Base-by-base conservation (phyloP, 2,888 invertebrate species). In the Trachelus iudaicus region DNA sequence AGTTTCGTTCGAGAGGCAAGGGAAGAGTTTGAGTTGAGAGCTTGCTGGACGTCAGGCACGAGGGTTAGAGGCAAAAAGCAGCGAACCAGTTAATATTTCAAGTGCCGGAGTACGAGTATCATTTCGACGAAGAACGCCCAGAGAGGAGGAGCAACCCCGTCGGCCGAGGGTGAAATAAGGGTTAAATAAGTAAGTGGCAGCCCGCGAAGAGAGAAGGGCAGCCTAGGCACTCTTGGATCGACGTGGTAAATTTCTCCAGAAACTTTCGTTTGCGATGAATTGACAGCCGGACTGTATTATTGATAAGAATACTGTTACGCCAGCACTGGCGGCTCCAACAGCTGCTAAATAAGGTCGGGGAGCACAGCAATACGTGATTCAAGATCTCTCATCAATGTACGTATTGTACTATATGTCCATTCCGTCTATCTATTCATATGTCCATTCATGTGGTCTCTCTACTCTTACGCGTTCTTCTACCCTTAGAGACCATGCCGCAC, bases 111-210 rank as follows among this genome's bases (percentile, higher is more conserved):
- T 75, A 76, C 77, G 76, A 81, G 82, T 81, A 82, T 84, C 81
- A 82, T 82, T 80, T 83, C 78, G 76, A 79, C 74, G 75, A 71
- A 79, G 73, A 83, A 77, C 82, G 82, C 81, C 81, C 82, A 84
- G 71, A 78, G 79, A 68, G 80, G 75, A 79, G 81, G 78, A 80
- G 78, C 79, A 79, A 75, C 81, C 75, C 77, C 71, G 71, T 77
- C 81, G 79, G 77, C 79, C 79, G 78, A 69, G 80, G 80, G 37
- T 79, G 82, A 79, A 83, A 83, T 85, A 81, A 82, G 81, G 76
- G 82, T 81, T 85, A 84, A 85, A 86, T 86, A 85, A 86, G 82
- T 85, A 84, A 86, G 77, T 73, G 79, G 73, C 75, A 75, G 77
- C 71, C 56, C 73, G 76, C 73, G 69, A 73, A 34, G 71, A 71